Conservation (phyloP, 2,888 invertebrate genomes). For the Nomada fucata region DNA sequence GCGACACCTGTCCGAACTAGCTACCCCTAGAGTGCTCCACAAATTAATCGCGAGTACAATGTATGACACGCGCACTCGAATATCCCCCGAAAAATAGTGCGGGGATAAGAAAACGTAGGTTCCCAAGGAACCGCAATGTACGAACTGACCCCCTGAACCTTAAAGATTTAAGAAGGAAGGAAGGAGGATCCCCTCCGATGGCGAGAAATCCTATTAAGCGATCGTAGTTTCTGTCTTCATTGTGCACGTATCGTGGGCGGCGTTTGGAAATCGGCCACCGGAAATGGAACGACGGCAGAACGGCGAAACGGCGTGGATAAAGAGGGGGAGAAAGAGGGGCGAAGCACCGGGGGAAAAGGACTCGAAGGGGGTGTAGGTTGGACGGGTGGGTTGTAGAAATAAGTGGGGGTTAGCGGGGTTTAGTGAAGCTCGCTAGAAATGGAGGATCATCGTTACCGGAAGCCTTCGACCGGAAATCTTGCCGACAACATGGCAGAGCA, state of each 20-base stretch:
- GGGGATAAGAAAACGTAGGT: background rate
- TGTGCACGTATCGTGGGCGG: slow-evolving; percentile 62
- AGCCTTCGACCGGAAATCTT: slow-evolving; percentile 70
- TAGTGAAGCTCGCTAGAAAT: slow-evolving; percentile 50
- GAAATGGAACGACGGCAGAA: slow-evolving; percentile 60
- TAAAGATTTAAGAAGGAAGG: slow-evolving; percentile 25
- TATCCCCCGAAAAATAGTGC: too few relatives aligned
- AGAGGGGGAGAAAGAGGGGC: background rate
- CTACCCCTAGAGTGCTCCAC: too few relatives aligned
- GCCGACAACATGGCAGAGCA: slow-evolving; percentile 43
- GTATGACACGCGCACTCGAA: too few relatives aligned
- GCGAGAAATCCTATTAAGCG: slow-evolving; percentile 67
- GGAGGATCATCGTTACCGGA: slow-evolving; percentile 70
- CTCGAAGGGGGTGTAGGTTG: slow-evolving; percentile 18
- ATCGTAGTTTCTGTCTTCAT: slow-evolving; percentile 59
- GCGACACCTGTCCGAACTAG: too few relatives aligned
- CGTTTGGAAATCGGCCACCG: slow-evolving; percentile 60
- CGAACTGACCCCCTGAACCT: slow-evolving; percentile 15
- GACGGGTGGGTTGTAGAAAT: slow-evolving; percentile 1
- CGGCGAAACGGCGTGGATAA: slow-evolving; percentile 2
- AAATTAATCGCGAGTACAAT: too few relatives aligned
- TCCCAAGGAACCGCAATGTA: background rate
- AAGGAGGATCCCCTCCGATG: slow-evolving; percentile 1
- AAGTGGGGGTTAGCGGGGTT: slow-evolving; percentile 12
- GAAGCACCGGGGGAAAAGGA: slow-evolving; percentile 21